Percentiles rank a stretch among this genome's conserved stretches.
Conservation (phyloP, 2,888 invertebrate species). For the Eurytoma adleriae region DNA sequence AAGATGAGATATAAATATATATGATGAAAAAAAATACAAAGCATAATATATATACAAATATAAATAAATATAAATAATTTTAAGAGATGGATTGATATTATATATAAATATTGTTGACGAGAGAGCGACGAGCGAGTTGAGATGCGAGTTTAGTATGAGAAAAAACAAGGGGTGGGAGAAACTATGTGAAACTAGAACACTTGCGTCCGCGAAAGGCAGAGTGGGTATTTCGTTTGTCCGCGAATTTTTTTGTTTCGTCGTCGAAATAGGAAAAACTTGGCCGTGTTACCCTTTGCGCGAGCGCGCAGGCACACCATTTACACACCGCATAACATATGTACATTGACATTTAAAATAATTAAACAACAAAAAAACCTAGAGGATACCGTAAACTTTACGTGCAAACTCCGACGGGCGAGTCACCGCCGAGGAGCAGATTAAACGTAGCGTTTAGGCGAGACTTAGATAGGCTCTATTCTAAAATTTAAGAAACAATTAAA, state of each 20-base stretch:
- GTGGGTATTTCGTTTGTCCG: constrained; percentile 65
- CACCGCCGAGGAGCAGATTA: constrained; percentile 37
- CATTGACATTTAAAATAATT: constrained; percentile 15
- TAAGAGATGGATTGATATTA: constrained; percentile 72
- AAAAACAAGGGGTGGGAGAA: background rate
- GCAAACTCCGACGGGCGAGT: constrained; percentile 18
- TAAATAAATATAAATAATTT: constrained; percentile 61
- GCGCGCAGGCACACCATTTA: constrained; percentile 15
- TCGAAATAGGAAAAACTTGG: constrained; percentile 48
- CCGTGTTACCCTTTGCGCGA: constrained; percentile 54
- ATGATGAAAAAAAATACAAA: constrained; percentile 45
- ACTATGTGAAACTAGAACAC: constrained; percentile 57
- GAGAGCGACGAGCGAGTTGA: constrained; percentile 47
- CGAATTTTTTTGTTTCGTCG: constrained; percentile 52
- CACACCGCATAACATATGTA: background rate
- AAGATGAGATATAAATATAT: constrained; percentile 60
- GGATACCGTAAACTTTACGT: constrained; percentile 15
- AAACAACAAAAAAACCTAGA: constrained; percentile 6
- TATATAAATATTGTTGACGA: constrained; percentile 71
- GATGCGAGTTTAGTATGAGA: constrained; percentile 14
- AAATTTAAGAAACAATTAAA: constrained; percentile 37
- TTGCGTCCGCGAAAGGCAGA: constrained; percentile 67
- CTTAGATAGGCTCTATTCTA: constrained; percentile 55
- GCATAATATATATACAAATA: constrained; percentile 55
- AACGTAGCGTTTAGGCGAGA: constrained; percentile 53